Evolutionary conservation across 2,888 invertebrate species (phyloP), one percentile per base, ranked within the genome.

Genomic region (Chouioia cunea): DNA sequence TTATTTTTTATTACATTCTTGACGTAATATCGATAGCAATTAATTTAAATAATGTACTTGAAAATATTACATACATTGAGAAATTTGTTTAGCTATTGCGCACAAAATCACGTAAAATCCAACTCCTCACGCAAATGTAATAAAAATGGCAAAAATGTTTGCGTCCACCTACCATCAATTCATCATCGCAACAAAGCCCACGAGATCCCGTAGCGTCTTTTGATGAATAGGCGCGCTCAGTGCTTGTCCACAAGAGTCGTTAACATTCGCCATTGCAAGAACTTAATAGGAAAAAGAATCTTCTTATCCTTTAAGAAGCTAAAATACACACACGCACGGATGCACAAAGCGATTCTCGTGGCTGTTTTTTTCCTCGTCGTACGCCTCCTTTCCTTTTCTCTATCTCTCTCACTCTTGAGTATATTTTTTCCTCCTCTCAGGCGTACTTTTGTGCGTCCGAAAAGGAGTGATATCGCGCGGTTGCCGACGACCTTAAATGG

Each of bases 201-300:
- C 72, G 71, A 54, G 69, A 67, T 69, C 36, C 70, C 74, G 36
- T 12, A 36, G 36, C 12, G 36, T 36, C 12, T 36, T 80, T 81
- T 82, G 80, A 83, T 80, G 78, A 82, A 84, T 82, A 75, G 80
- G 74, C 74, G 71, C 77, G 78, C 77, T 77, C 76, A 36, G 16
- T 43, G 14, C 53, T 50, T 20, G 18, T 8, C 6, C 64, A 10
- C n/a, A 43, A 73, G 74, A 75, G 77, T 81, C 79, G 79, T 81
- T 81, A 79, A 74, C 79, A 77, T 81, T 77, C 77, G 79, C 82
- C 80, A 76, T 78, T 76, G 76, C 27, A 54, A 60, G 48, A 36
- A 27, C 59, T 52, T 70, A 59, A 64, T 70, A 65, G 70, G 58
- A 53, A n/a, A n/a, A n/a, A n/a, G n/a, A n/a, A n/a, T n/a, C n/a